These are phyloP conservation scores for Alligator mississippiensis DNA, from an alignment of 2,113 vertebrate genomes.

Conservation along the genomic window DNA sequence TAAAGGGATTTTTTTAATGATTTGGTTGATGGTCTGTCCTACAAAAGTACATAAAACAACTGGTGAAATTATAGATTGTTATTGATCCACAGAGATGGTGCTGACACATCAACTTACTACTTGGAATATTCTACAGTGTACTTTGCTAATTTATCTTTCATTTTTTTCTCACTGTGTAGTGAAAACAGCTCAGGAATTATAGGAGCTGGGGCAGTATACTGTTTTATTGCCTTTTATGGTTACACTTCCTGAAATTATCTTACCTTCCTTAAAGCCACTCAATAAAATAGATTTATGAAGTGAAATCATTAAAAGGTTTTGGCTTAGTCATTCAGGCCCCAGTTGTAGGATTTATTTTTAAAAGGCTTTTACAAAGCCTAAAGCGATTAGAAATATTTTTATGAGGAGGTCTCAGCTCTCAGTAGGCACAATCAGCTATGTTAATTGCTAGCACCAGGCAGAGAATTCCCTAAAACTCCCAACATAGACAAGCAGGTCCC, in stretches of 20 bases:
- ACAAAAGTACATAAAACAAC: not conserved
- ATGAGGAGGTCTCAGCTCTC: not conserved
- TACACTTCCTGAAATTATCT: constrained; percentile 21
- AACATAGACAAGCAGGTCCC: not conserved
- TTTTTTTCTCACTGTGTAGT: not conserved
- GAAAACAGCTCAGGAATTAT: constrained; percentile 26
- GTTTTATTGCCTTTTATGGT: constrained; percentile 14
- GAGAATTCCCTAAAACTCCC: not conserved
- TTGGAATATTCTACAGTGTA: not conserved
- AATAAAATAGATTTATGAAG: not conserved
- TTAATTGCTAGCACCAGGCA: not conserved
- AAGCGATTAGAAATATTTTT: not conserved
- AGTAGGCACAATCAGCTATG: not conserved
- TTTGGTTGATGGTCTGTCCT: not conserved
- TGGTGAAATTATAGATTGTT: not conserved
- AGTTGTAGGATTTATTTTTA: constrained; percentile 27
- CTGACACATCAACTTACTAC: constrained; percentile 16
- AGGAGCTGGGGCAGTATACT: not conserved
- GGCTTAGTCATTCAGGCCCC: not conserved
- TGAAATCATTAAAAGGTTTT: not conserved
- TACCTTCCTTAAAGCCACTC: not conserved
- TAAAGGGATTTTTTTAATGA: not conserved
- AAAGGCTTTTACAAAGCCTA: constrained; percentile 17
- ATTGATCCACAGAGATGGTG: not conserved
- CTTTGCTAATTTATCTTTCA: constrained; percentile 26